These are phyloP conservation scores for Petrophora chlorosata DNA, from an alignment of 2,888 invertebrate species.

Conservation along the genomic window DNA sequence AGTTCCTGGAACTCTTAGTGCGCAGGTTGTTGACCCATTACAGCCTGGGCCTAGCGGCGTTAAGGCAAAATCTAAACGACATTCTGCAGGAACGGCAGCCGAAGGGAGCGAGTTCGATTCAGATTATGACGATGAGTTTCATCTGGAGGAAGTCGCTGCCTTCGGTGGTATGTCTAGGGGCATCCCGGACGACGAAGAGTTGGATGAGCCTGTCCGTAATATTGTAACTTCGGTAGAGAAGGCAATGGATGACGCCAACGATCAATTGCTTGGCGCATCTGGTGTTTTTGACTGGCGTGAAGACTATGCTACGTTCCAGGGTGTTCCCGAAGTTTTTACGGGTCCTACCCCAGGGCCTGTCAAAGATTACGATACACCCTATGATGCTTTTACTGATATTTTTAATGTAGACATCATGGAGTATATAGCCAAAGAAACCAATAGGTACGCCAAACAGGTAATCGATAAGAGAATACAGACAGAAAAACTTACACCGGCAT, in stretches of 20 bases:
- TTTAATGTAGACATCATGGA: slow-evolving; percentile 32
- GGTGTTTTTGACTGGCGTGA: slow-evolving; percentile 15
- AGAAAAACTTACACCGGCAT: slow-evolving; percentile 6
- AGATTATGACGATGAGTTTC: too few species aligned
- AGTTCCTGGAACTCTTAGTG: too few species aligned
- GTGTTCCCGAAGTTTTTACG: slow-evolving; percentile 25
- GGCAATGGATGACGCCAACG: slow-evolving; percentile 35
- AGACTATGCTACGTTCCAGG: slow-evolving; percentile 31
- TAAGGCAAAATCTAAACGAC: too few species aligned
- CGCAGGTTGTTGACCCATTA: too few species aligned
- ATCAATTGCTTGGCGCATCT: slow-evolving; percentile 19
- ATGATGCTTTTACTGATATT: slow-evolving; percentile 34
- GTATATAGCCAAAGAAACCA: slow-evolving; percentile 34
- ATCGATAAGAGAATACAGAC: slow-evolving; percentile 14
- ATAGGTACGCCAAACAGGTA: slow-evolving; percentile 37
- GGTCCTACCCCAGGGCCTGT: slow-evolving; percentile 29
- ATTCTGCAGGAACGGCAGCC: too few species aligned
- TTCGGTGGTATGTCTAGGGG: too few species aligned
- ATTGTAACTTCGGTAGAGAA: slow-evolving; percentile 17
- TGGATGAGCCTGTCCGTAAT: slow-evolving; percentile 20
- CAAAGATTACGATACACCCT: slow-evolving; percentile 27
- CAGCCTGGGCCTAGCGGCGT: too few species aligned
- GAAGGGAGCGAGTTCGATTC: slow-evolving; percentile 24
- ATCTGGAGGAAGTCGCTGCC: too few species aligned
- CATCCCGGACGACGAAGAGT: slow-evolving; percentile 32